phyloP scores from a whole-genome alignment of 2,113 vertebrate species.

The Martes martes region DNA sequence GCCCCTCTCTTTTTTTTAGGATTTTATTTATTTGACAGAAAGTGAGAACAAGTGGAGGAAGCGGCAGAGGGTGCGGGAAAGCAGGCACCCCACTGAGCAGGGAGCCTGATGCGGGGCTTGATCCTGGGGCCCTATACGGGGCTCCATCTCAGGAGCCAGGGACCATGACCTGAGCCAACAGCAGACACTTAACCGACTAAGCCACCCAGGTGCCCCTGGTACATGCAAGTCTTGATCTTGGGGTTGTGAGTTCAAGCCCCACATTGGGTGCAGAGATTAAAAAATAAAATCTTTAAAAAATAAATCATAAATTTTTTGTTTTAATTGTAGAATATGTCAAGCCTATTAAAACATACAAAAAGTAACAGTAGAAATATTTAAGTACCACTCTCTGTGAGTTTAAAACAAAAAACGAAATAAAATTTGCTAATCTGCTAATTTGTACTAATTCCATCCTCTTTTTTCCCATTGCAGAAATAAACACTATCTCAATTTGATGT shows the following conservation, averaged over 20 bases:
- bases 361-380: not conserved
- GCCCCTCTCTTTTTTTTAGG: too few relatives aligned
- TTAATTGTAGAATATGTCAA: not conserved
- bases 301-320: not conserved
- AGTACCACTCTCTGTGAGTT: not conserved
- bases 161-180: too few relatives aligned
- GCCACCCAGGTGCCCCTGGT: not conserved
- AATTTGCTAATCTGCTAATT: too few relatives aligned
- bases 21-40: too few relatives aligned
- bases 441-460: not conserved
- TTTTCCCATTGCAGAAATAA: not conserved
- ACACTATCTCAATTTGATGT: not conserved
- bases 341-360: not conserved
- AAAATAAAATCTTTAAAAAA: not conserved
- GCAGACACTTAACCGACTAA: not conserved
- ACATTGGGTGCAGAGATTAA: not conserved
- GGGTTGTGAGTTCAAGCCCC: too few relatives aligned
- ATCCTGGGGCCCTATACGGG: too few relatives aligned
- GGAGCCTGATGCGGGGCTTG: too few relatives aligned
- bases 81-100: too few relatives aligned
- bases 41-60: too few relatives aligned
- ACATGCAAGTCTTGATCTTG: too few relatives aligned
- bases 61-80: too few relatives aligned
- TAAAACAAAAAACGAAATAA: not conserved
- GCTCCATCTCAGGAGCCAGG: too few relatives aligned